Evolutionary conservation across 2,797 vertebrate genomes (phyloP), one percentile per base, ranked within the genome.

Genomic region (Hippoglossus hippoglossus): DNA sequence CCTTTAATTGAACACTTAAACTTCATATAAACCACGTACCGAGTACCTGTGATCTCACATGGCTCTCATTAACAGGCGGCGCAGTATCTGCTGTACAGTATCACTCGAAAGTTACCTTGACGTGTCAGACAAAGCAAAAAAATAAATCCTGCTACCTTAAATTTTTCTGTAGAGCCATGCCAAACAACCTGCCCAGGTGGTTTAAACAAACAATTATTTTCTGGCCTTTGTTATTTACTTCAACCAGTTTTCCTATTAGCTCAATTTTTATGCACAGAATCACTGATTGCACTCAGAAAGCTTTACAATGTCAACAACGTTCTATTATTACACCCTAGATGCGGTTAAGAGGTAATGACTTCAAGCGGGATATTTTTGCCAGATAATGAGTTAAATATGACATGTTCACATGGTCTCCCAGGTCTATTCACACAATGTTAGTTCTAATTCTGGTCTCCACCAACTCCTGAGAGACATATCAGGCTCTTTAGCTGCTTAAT

Each of bases 141-240:
- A 28, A 26, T 25, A 1, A n/a, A 19, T 52, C 25, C 13, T 1
- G 41, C 57, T n/a, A n/a, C 13, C 13, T 8, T n/a, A 10, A 5
- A n/a, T 55, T 64, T 44, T 26, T 52, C 8, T 52, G 28, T 57
- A 25, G 57, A 3, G 6, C 5, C 52, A 22, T 53, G 47, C 79
- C 54, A 65, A 69, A 59, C 39, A 71, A 21, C n/a, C 25, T 54
- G 54, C 52, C 22, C 21, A 21, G 0, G 15, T 13, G 47, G 34
- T 75, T 46, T 70, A 86, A 75, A 70, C 51, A 39, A 4, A 2
- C 50, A 25, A 24, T 41, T 24, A 55, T 49, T 76, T 74, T 69
- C 71, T 63, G 2, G 9, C 10, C n/a, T 83, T 76, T 80, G 69
- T 85, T 72, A 7, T 63, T 56, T 36, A 59, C 77, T 75, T 84